Conservation (phyloP, 2,797 vertebrate genomes). For the Parauchenoglanis punctatus region DNA sequence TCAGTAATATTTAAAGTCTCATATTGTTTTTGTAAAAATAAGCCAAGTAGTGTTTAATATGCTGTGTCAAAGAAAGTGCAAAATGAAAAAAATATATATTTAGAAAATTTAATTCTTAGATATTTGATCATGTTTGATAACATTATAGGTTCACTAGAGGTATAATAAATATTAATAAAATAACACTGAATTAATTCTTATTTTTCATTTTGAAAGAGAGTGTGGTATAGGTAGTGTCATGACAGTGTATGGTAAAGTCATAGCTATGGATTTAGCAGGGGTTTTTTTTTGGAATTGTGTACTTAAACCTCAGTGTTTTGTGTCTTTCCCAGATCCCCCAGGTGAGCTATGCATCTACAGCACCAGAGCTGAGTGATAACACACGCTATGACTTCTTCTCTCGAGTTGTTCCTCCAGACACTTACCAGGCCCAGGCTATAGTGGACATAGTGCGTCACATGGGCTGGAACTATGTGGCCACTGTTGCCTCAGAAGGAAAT, state of each 20-base stretch:
- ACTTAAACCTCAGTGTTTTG: constrained; percentile 22
- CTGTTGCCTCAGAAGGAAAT: constrained; percentile 87
- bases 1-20: neutral
- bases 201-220: constrained; percentile 11
- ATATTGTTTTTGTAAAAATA: neutral
- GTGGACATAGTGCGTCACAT: constrained; percentile 87
- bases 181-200: neutral
- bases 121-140: neutral
- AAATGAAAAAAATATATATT: constrained; percentile 13
- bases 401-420: constrained; percentile 86
- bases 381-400: constrained; percentile 91
- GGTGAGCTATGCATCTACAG: constrained; percentile 90
- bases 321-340: constrained; percentile 80
- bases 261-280: neutral
- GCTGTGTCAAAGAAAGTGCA: neutral
- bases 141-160: neutral
- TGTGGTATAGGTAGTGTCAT: constrained; percentile 34
- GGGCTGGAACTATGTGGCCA: constrained; percentile 89
- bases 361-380: constrained; percentile 87
- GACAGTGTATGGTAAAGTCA: constrained; percentile 40
- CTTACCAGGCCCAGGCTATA: constrained; percentile 90
- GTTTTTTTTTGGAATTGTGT: neutral
- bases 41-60: neutral
- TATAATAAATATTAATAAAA: neutral
- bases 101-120: neutral